Base-by-base conservation (phyloP, 2,888 invertebrate species). In the Caenorhabditis drosophilae region DNA sequence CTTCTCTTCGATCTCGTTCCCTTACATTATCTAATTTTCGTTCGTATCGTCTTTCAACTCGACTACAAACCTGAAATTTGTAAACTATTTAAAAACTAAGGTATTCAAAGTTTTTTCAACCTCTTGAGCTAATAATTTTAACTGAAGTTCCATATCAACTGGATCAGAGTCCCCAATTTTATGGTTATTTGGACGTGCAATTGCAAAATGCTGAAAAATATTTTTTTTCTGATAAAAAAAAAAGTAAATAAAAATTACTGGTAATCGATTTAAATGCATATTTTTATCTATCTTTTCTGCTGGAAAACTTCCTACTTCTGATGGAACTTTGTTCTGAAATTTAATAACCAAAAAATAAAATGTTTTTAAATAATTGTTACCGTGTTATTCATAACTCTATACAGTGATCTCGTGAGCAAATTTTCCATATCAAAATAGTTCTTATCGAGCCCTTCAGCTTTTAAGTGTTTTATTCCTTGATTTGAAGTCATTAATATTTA, bases 51-150 rank as follows among this genome's bases (percentile, higher is more conserved):
- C 63, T 36, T 35, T 70, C 67, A 1, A 70, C 41, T 45, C 56
- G 16, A 15, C 67, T 42, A 18, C 55, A 60, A 1, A 61, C 31
- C 49, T 49, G 35, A 6, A 31, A 31, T 31, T 31, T 31, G 6
- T 20, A 44, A 41, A 41, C 12, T 15, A 12, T 16, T 11, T 41
- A 9, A 34, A n/a, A n/a, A n/a, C n/a, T n/a, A n/a, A n/a, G n/a
- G n/a, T n/a, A n/a, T n/a, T n/a, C n/a, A n/a, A n/a, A n/a, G n/a
- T n/a, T n/a, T 15, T 16, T 7, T 22, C 25, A 6, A 64, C 54
- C 45, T 70, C 63, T 31, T 70, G 67, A 23, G 70, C 64, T 18
- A 70, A 34, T 15, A 70, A 41, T 48, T 58, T 47, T 58, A 70
- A 52, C 38, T 68, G 68, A 27, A 55, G 36, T 4, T 59, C 51